These are phyloP conservation scores for Micropoecilia bifurca DNA, from an alignment of 2,797 vertebrate species.

Conservation along the genomic window DNA sequence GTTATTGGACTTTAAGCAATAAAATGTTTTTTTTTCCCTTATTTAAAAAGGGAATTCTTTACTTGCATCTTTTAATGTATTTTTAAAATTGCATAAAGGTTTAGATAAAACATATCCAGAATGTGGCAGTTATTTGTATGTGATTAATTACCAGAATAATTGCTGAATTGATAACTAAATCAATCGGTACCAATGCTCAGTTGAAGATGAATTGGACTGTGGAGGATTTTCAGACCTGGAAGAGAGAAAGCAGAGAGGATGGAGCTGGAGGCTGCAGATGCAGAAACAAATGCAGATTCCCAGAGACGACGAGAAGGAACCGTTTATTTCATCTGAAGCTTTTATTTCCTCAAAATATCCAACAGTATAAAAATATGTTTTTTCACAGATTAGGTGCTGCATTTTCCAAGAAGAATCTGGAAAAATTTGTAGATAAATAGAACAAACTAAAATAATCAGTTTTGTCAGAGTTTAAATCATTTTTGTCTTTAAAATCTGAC, in stretches of 20 bases:
- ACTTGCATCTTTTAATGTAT: too few species aligned
- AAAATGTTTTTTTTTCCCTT: too few species aligned
- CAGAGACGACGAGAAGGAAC: background rate
- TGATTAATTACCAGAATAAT: too few species aligned
- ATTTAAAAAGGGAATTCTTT: too few species aligned
- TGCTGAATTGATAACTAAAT: too few species aligned
- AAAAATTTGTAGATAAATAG: background rate
- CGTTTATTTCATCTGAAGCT: background rate
- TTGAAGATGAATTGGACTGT: background rate
- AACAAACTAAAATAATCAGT: background rate
- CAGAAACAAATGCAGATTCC: background rate
- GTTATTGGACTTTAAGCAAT: too few species aligned
- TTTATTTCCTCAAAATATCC: background rate
- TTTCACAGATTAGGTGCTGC: background rate
- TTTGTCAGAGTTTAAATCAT: background rate
- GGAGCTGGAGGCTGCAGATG: background rate
- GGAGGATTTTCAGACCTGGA: background rate
- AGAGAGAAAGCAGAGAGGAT: background rate
- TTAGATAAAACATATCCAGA: too few species aligned
- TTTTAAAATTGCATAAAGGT: background rate
- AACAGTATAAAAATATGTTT: background rate
- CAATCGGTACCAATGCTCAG: too few species aligned
- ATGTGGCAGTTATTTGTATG: too few species aligned
- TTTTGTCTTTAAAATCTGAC: background rate
- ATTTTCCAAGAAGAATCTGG: background rate